These are phyloP conservation scores for Parotocinclus haroldoi DNA, from an alignment of 2,797 vertebrate genomes.

Conservation along the genomic window DNA sequence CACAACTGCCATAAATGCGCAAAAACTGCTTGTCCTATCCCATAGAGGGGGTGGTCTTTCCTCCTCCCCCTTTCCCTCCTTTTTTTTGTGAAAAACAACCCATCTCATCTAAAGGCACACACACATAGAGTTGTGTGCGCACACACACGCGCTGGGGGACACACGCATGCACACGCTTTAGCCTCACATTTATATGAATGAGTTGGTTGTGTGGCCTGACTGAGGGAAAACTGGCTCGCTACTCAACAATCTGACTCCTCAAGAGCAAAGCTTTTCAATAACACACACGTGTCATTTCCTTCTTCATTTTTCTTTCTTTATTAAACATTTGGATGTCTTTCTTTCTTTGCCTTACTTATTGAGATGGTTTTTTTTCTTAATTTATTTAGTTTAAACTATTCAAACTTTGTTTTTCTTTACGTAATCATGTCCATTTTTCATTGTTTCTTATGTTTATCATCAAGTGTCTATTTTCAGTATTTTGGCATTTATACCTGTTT, in stretches of 20 bases:
- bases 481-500: not conserved
- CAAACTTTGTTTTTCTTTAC: too few species aligned
- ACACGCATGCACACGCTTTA: constrained; percentile 39
- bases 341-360: not conserved
- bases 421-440: not conserved
- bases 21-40: constrained; percentile 49
- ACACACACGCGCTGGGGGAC: constrained; percentile 38
- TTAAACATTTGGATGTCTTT: not conserved
- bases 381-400: not conserved
- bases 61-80: constrained; percentile 19
- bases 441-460: not conserved
- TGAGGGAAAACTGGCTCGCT: constrained; percentile 65
- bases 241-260: constrained; percentile 62
- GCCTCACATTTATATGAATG: constrained; percentile 76
- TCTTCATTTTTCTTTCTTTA: not conserved
- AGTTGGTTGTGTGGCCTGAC: constrained; percentile 74
- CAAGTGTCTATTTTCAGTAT: too few species aligned
- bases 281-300: not conserved
- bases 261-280: constrained; percentile 15
- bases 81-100: constrained; percentile 44
- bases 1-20: constrained; percentile 64
- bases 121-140: constrained; percentile 26
- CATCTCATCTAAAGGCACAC: constrained; percentile 16
- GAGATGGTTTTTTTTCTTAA: not conserved
- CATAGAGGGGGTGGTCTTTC: constrained; percentile 39